These are phyloP conservation scores for Aphelenchoides fujianensis DNA, from an alignment of 1,140 invertebrate species.

Conservation along the genomic window DNA sequence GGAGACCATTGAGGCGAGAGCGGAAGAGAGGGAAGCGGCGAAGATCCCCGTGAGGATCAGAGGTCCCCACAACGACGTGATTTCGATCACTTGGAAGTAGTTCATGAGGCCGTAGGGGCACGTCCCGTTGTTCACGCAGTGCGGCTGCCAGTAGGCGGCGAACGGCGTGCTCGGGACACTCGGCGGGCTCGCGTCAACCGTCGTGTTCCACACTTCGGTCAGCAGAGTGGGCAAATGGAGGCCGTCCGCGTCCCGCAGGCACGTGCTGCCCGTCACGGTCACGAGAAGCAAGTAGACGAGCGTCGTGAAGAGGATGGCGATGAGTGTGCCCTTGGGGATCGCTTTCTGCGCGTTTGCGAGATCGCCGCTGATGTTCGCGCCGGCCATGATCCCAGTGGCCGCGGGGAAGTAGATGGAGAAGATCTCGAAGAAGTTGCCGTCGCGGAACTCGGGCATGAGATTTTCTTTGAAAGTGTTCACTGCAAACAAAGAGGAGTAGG, in stretches of 20 bases:
- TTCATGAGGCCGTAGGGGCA: conserved; percentile 77
- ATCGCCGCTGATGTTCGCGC: conserved; percentile 91
- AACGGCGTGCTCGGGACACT: background rate
- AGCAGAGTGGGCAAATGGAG: conserved; percentile 39
- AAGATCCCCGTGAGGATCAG: conserved; percentile 92
- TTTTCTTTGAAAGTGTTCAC: conserved; percentile 69
- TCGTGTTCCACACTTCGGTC: background rate
- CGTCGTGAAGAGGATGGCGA: conserved; percentile 65
- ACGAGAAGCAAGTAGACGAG: conserved; percentile 64
- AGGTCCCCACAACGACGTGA: conserved; percentile 82
- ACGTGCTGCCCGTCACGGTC: conserved; percentile 62
- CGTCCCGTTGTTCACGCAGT: conserved; percentile 47
- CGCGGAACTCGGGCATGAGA: conserved; percentile 72
- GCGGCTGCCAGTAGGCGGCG: conserved; percentile 38
- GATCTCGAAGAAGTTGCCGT: conserved; percentile 79
- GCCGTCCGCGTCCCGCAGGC: conserved; percentile 55
- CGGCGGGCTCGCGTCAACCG: background rate
- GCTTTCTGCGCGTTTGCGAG: conserved; percentile 71
- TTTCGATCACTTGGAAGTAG: conserved; percentile 75
- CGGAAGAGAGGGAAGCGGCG: conserved; percentile 90
- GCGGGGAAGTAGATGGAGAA: conserved; percentile 96
- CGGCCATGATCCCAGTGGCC: conserved; percentile 86
- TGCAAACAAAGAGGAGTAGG: too few species aligned
- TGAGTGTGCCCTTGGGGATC: conserved; percentile 66
- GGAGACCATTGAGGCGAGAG: conserved; percentile 88